A percentile compares a stretch with the other conserved stretches of the same genome.
Conservation (phyloP, 2,113 vertebrate species). For the Sprattus sprattus region DNA sequence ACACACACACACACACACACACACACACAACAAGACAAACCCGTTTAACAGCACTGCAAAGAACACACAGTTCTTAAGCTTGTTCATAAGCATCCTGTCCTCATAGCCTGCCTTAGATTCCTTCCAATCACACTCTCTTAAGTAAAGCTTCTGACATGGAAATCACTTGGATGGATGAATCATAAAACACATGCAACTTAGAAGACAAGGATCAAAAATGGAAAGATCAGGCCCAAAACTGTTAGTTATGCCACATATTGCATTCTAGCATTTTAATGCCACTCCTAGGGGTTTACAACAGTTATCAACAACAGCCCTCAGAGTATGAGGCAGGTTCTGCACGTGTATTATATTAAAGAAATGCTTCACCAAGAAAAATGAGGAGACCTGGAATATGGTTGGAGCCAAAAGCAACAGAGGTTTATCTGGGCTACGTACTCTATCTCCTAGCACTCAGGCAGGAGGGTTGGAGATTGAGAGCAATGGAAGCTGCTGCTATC, state of each 20-base stretch:
- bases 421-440: not conserved
- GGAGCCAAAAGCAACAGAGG: not conserved
- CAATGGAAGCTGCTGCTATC: not conserved
- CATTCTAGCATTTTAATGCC: not conserved
- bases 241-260: not conserved
- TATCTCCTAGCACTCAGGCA: not conserved
- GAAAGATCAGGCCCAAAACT: not conserved
- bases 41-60: not conserved
- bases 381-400: not conserved
- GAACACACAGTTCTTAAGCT: not conserved
- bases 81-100: not conserved
- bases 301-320: not conserved
- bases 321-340: not conserved
- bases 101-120: not conserved
- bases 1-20: not conserved
- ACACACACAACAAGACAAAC: not conserved
- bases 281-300: not conserved
- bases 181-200: not conserved
- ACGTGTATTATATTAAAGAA: not conserved
- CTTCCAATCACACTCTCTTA: not conserved
- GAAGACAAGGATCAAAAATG: not conserved
- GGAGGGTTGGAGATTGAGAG: not conserved
- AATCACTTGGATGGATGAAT: not conserved
- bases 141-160: not conserved
- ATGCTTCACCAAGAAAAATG: not conserved